Base-by-base conservation (phyloP, 2,888 invertebrate genomes). In the Spicauda simplicius region DNA sequence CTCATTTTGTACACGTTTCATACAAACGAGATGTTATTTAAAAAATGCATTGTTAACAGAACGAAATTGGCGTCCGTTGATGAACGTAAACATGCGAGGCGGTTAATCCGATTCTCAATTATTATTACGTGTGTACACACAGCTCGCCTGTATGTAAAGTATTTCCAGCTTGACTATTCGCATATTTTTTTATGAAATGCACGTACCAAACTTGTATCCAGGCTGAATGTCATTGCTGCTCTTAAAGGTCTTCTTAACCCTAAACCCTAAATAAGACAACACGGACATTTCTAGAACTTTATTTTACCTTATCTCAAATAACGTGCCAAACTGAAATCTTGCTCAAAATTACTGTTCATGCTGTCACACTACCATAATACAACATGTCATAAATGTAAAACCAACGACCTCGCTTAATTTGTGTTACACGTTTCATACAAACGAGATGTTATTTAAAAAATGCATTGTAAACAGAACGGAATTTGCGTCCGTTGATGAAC, bases 101-200 rank as follows among this genome's bases (percentile, higher is more conserved):
- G 70, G 72, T 74, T 85, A 85, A 87, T 85, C 80, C 80, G 80
- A 82, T 86, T 85, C 81, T 78, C 84, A 85, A 86, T 87, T 85
- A 84, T 79, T 80, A 81, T 82, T 81, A 80, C 48, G 48, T 16
- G 48, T 14, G 48, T 48, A 48, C 75, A 80, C 84, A 79, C 45
- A 55, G n/a, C 25, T 5, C 48, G 48, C 2, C 16, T 48, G 14
- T 48, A 45, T 65, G 54, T 65, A 53, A 65, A 54, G 59, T 55
- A 60, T 58, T 45, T 4, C 45, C n/a, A n/a, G 45, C 2, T 4
- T n/a, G 2, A 14, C 45, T 30, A 45, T n/a, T 45, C 12, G 12
- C 6, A 14, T 14, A 45, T 45, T n/a, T n/a, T 16, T n/a, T n/a
- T n/a, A n/a, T n/a, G n/a, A n/a, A n/a, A n/a, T n/a, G n/a, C n/a